A percentile compares a stretch with the other conserved stretches of the same genome.
Evolutionary conservation across 2,113 vertebrate species (phyloP).

Genomic region (Eonycteris spelaea): DNA sequence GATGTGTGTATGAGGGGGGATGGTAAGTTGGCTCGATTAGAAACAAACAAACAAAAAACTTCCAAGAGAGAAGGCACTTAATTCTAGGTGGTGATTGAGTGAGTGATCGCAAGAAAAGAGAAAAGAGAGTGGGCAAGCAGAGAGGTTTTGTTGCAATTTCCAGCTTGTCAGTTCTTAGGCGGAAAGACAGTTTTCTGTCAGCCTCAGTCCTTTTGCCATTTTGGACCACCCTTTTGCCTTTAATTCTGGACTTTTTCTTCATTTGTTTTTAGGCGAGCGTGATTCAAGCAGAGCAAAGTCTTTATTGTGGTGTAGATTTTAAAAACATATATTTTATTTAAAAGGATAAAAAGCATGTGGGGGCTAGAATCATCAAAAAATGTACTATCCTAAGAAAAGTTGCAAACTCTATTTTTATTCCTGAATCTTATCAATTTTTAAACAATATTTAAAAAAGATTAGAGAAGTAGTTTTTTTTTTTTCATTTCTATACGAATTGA

Average conservation of each 20-base stretch:
- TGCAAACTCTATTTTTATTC: background rate
- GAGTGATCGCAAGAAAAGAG: background rate
- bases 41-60: background rate
- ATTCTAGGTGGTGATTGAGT: background rate
- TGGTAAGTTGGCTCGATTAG: background rate
- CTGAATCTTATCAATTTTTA: conserved; percentile 47
- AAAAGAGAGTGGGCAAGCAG: background rate
- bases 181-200: background rate
- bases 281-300: background rate
- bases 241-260: background rate
- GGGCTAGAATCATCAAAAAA: background rate
- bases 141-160: too few species aligned
- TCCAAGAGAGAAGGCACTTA: background rate
- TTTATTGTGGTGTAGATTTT: background rate
- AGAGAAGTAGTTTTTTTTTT: conserved; percentile 41
- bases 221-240: background rate
- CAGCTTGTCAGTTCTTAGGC: accelerated
- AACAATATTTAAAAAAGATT: conserved; percentile 6
- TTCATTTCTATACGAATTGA: conserved; percentile 24
- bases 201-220: background rate
- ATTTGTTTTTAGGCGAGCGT: background rate
- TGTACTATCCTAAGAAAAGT: background rate
- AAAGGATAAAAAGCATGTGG: background rate
- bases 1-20: accelerated
- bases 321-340: background rate